Evolutionary conservation across 2,113 vertebrate genomes (phyloP), one percentile per base, ranked within the genome.

Genomic region (Labrus mixtus): DNA sequence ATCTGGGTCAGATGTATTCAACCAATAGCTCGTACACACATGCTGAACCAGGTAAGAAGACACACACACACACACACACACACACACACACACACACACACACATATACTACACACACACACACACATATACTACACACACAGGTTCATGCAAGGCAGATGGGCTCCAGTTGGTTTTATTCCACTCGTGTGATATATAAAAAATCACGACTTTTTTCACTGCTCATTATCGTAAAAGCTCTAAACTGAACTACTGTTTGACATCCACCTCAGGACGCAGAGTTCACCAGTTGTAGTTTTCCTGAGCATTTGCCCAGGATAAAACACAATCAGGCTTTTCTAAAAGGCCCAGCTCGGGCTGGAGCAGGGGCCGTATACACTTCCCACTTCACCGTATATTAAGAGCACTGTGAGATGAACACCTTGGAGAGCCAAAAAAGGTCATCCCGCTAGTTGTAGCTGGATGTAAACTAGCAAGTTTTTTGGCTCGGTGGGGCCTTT

Each of bases 1-100:
- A 95, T 94, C 89, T 95, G 92, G 93, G 93, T 95, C 92, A 95
- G 90, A 83, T 83, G 89, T 91, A 90, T 90, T 89, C 88, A 90
- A 83, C 79, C 76, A 72, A 63, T 58, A 65, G 73, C 76, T 66
- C 56, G 25, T 53, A 55, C 63, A 70, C 60, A 73, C 33, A 63
- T 0, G 12, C 29, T 3, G 17, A 67, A 23, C 51, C 79, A 89
- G 61, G 63, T 81, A 78, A 51, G 64, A 54, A 81, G 37, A 72
- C 55, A 82, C 50, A 46, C 23, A 66, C 55, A 57, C 50, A 33
- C 56, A 46, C 54, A 64, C 53, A 68, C 23, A 70, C 71, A 80
- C 48, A 45, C n/a, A 79, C 23, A 65, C 16, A 57, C 0, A 20
- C 19, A 8, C 22, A 67, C n/a, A 48, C 80, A 88, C 61, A 83